A percentile compares a stretch with the other conserved stretches of the same genome.
phyloP scores from a whole-genome alignment of 2,888 invertebrate species.

The Napeogenes sylphis region DNA sequence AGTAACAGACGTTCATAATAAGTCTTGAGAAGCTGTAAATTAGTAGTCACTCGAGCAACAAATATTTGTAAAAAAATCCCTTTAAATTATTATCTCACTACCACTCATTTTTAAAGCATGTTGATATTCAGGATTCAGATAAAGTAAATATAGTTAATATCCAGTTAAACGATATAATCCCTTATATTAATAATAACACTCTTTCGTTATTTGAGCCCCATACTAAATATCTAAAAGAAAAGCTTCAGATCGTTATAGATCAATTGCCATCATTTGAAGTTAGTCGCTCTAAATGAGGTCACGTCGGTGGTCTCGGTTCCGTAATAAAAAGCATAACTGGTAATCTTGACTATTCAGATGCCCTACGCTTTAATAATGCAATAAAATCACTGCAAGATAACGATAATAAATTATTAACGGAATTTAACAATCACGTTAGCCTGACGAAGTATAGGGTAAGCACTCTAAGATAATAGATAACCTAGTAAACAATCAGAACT shows the following conservation, averaged over 20 bases:
- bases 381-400: constrained; percentile 20
- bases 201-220: constrained; percentile 14
- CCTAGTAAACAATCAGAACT: neutral
- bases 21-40: constrained; percentile 4
- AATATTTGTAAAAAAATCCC: constrained; percentile 15
- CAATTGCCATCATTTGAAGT: constrained; percentile 10
- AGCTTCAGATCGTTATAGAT: neutral
- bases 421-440: constrained; percentile 13
- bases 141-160: constrained; percentile 14
- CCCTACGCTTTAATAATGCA: constrained; percentile 15
- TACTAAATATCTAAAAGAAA: constrained; percentile 13
- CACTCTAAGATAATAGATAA: neutral
- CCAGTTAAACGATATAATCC: constrained; percentile 10
- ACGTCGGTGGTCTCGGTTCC: no score
- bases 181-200: constrained; percentile 11
- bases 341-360: constrained; percentile 21
- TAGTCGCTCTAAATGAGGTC: constrained; percentile 18
- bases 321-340: constrained; percentile 22
- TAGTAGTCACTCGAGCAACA: constrained; percentile 17
- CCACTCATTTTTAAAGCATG: constrained; percentile 15
- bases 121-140: constrained; percentile 17
- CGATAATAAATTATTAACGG: constrained; percentile 5
- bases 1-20: neutral
- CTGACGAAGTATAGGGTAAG: no score
- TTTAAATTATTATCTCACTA: constrained; percentile 15